phyloP scores from a whole-genome alignment of 1,140 invertebrate species.

The Platorchestia sp. region DNA sequence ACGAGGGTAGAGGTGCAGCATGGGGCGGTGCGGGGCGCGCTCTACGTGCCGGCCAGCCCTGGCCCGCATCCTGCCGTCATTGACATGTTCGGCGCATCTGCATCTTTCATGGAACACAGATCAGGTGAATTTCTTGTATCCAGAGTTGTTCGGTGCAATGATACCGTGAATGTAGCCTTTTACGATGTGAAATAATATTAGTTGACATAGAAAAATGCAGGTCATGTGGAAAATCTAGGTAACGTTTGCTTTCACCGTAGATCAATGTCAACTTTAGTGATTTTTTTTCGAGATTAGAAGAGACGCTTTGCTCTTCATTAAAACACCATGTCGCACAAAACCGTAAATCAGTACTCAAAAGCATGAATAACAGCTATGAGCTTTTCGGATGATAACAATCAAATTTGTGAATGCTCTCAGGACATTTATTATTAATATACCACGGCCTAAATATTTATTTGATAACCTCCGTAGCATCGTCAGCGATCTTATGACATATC shows the following conservation, averaged over 20 bases:
- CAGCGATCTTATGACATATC: not conserved
- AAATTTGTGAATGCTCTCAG: not conserved
- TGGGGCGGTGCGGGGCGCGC: slow-evolving; percentile 58
- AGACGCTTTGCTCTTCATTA: not conserved
- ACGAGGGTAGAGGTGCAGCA: slow-evolving; percentile 57
- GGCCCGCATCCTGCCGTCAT: slow-evolving; percentile 63
- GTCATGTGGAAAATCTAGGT: not conserved
- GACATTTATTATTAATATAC: not conserved
- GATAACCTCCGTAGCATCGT: not conserved
- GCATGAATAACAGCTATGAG: not conserved
- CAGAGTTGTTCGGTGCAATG: not conserved
- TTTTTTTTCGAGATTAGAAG: not conserved
- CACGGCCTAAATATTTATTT: not conserved
- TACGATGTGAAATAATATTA: not conserved
- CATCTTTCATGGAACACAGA: slow-evolving; percentile 59
- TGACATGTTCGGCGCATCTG: slow-evolving; percentile 62
- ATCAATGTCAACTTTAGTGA: not conserved
- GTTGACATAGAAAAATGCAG: not conserved
- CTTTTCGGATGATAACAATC: not conserved
- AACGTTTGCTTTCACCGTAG: not conserved
- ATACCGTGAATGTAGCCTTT: not conserved
- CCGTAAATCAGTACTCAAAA: not conserved
- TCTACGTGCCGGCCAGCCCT: slow-evolving; percentile 59
- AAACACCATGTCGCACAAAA: not conserved
- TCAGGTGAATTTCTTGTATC: slow-evolving; percentile 53